Percentiles rank a stretch among this genome's conserved stretches.
phyloP scores from a whole-genome alignment of 2,888 invertebrate species.

The Ichneumoninae sp. region DNA sequence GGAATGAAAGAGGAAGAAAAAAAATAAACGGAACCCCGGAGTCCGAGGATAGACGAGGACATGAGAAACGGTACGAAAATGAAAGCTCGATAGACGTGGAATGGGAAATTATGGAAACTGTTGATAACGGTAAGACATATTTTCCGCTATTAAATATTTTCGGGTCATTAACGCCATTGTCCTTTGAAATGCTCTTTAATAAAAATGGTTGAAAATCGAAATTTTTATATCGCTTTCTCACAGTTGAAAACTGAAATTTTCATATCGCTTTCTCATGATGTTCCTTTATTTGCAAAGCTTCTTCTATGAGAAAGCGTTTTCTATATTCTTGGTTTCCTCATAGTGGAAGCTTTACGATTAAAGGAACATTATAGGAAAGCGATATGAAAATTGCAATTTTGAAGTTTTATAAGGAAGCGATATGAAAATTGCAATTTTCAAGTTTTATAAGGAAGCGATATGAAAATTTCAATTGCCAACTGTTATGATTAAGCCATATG shows the following conservation, averaged over 20 bases:
- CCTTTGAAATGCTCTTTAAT: background rate
- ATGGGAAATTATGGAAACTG: background rate
- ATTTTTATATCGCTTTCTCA: background rate
- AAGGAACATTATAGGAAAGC: background rate
- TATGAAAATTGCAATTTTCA: no score
- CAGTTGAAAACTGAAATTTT: background rate
- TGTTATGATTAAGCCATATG: no score
- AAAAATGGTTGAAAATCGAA: no score
- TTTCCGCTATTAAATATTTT: constrained; percentile 1
- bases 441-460: no score
- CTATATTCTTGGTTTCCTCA: background rate
- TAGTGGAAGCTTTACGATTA: background rate
- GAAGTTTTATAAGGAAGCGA: no score
- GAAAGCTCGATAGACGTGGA: background rate
- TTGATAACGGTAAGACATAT: background rate
- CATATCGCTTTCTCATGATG: no score
- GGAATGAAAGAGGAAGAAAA: background rate
- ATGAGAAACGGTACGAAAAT: constrained; percentile 4
- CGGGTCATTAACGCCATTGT: constrained; percentile 20
- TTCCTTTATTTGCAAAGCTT: no score
- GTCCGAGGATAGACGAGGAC: background rate
- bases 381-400: no score
- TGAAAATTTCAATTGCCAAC: no score
- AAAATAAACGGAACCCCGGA: background rate
- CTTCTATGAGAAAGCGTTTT: no score